These are phyloP conservation scores for Spizaetus ornatus DNA, from an alignment of 2,113 vertebrate species.

Conservation along the genomic window DNA sequence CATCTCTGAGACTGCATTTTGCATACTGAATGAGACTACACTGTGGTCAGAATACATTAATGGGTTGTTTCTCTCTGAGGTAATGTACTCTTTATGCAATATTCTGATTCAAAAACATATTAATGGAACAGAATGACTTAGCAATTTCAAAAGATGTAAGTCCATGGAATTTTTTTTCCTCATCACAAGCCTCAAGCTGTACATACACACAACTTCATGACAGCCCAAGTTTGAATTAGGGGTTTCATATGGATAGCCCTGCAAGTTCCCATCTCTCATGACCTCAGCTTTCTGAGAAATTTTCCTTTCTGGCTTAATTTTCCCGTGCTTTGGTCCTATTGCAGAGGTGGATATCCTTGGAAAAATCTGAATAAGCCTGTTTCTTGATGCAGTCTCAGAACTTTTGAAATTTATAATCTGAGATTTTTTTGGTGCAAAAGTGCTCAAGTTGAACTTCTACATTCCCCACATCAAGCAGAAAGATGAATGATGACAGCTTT, in stretches of 20 bases:
- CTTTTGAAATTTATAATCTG: background rate
- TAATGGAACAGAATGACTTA: background rate
- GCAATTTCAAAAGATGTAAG: background rate
- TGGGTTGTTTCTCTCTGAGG: background rate
- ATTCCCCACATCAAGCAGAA: background rate
- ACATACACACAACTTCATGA: background rate
- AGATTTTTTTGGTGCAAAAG: background rate
- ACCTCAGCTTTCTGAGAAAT: background rate
- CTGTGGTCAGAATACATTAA: background rate
- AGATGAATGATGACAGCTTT: background rate
- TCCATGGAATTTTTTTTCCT: background rate
- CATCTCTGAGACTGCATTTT: background rate
- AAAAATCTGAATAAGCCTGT: background rate
- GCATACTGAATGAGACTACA: background rate
- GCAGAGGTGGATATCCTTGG: background rate
- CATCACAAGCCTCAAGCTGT: background rate
- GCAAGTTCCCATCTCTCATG: background rate
- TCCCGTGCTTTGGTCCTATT: background rate
- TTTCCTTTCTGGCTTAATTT: background rate
- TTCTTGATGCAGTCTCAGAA: background rate
- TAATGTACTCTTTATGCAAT: background rate
- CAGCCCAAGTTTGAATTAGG: background rate
- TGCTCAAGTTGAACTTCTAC: background rate
- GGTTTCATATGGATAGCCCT: background rate
- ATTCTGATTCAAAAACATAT: background rate